A percentile compares a stretch with the other conserved stretches of the same genome.
Conservation (phyloP, 23 tunicate genomes). For the Styela plicata region DNA sequence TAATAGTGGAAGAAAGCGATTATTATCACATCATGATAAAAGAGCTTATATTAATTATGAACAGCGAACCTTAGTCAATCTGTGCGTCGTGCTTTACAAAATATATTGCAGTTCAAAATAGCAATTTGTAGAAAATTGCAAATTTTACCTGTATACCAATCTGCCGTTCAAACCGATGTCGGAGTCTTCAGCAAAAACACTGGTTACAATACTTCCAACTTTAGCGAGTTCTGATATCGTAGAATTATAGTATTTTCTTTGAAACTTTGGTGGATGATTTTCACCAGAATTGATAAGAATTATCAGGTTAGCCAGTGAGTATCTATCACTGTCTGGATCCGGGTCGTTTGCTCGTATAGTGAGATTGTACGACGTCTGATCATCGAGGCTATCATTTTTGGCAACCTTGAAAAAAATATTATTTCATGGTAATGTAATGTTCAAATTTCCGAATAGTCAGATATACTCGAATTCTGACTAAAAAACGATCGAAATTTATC, state of each 20-base stretch:
- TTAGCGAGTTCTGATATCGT: conserved; percentile 52
- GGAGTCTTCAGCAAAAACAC: conserved; percentile 48
- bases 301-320: conserved; percentile 28
- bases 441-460: too few relatives aligned
- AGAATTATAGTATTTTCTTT: conserved; percentile 17
- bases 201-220: conserved; percentile 44
- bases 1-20: too few relatives aligned
- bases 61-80: too few relatives aligned
- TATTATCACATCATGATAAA: too few relatives aligned
- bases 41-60: too few relatives aligned
- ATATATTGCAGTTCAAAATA: too few relatives aligned
- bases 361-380: conserved; percentile 42
- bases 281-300: conserved; percentile 75
- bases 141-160: conserved; percentile 46
- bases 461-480: too few relatives aligned
- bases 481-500: too few relatives aligned
- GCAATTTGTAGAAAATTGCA: too few relatives aligned
- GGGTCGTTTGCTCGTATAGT: conserved; percentile 44
- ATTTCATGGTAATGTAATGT: too few relatives aligned
- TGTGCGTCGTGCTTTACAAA: too few relatives aligned
- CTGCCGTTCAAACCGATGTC: conserved; percentile 66
- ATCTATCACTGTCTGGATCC: conserved; percentile 30
- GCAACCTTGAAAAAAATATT: conserved; percentile 55
- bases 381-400: conserved; percentile 21
- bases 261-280: conserved; percentile 54